Evolutionary conservation across 2,113 vertebrate genomes (phyloP).

Genomic region (Callocephalon fimbriatum): DNA sequence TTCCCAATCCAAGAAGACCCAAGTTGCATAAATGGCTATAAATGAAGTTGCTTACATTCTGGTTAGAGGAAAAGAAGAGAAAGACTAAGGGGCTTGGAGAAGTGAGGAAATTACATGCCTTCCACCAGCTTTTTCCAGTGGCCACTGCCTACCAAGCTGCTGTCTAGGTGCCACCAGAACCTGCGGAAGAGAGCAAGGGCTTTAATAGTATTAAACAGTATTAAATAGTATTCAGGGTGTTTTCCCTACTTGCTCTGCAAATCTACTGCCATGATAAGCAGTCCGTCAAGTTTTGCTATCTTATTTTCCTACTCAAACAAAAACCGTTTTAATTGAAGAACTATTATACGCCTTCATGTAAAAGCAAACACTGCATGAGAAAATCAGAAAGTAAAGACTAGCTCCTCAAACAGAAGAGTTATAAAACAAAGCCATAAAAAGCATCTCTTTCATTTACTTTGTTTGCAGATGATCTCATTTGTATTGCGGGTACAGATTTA

Average conservation of each 20-base stretch:
- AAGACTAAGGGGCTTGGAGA: neutral
- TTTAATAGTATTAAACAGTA: neutral
- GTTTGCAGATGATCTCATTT: conserved; percentile 57
- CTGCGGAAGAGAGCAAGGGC: neutral
- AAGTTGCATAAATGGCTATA: neutral
- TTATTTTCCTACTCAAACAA: neutral
- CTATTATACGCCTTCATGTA: neutral
- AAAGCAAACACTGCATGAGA: neutral
- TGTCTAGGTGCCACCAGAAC: neutral
- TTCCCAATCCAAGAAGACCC: neutral
- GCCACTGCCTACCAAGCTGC: neutral
- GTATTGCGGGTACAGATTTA: conserved; percentile 53
- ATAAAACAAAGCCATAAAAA: conserved; percentile 48
- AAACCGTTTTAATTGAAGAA: neutral
- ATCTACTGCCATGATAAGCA: neutral
- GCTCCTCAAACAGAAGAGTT: neutral
- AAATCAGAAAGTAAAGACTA: neutral
- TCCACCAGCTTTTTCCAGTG: neutral
- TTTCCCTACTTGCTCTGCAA: conserved; percentile 9
- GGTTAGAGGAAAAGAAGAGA: neutral
- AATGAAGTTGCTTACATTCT: neutral
- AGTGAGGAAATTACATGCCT: neutral
- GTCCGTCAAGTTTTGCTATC: neutral
- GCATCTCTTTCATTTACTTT: conserved; percentile 28
- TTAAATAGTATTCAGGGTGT: neutral